These are phyloP conservation scores for Xanthia togata DNA, from an alignment of 2,888 invertebrate species.

Conservation along the genomic window DNA sequence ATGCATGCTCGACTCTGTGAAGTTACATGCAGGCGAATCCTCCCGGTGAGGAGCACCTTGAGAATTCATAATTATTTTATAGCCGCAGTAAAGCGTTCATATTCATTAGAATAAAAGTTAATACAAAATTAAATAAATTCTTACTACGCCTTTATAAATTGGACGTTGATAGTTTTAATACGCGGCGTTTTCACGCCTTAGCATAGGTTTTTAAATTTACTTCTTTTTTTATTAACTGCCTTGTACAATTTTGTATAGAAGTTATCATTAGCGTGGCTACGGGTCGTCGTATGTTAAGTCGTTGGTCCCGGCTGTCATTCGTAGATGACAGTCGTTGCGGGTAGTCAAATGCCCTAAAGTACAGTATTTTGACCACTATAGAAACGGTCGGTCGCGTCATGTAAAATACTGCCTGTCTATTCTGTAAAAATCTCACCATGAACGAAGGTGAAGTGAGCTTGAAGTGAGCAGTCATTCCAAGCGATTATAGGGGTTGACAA, in stretches of 20 bases:
- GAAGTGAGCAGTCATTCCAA: too few relatives aligned
- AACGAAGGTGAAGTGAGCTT: too few relatives aligned
- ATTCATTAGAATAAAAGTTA: background rate
- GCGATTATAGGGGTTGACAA: too few relatives aligned
- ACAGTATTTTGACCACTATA: too few relatives aligned
- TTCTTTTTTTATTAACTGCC: background rate
- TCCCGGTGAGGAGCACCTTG: too few relatives aligned
- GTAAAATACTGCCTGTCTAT: too few relatives aligned
- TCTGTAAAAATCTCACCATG: too few relatives aligned
- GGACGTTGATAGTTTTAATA: constrained; percentile 54
- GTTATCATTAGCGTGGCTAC: background rate
- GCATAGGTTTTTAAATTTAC: constrained; percentile 39
- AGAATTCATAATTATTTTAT: background rate
- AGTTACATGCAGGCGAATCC: too few relatives aligned
- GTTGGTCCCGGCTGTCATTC: background rate
- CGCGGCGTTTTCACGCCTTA: constrained; percentile 39
- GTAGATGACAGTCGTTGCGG: background rate
- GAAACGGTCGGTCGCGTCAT: too few relatives aligned
- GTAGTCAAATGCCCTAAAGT: background rate
- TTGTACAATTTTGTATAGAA: constrained; percentile 32
- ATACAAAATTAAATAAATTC: constrained; percentile 29
- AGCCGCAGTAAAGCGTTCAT: constrained; percentile 33
- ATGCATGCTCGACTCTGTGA: too few relatives aligned
- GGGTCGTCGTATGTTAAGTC: background rate
- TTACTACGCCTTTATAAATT: constrained; percentile 29